phyloP scores from a whole-genome alignment of 1,140 invertebrate genomes.

The Rhopalosiphum maidis region DNA sequence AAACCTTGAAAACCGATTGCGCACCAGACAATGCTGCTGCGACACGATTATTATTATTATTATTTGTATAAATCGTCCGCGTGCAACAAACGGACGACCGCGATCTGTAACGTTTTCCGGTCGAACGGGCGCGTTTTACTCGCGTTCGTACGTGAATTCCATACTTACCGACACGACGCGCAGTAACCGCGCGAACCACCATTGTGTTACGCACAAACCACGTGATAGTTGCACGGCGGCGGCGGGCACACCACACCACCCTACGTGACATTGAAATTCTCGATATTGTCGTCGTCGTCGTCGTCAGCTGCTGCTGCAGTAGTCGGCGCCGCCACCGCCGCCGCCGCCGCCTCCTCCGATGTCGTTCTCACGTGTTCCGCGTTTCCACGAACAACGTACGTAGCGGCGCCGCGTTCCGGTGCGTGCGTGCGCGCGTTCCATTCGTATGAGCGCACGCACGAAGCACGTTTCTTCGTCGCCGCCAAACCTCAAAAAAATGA shows the following conservation, averaged over 20 bases:
- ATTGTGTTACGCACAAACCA: not conserved
- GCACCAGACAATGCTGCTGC: not conserved
- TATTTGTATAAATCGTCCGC: not conserved
- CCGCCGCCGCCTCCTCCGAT: not conserved
- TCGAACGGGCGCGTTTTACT: not conserved
- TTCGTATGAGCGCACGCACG: not conserved
- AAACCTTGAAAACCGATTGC: not conserved
- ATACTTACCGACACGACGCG: not conserved
- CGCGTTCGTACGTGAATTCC: not conserved
- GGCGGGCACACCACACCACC: not conserved
- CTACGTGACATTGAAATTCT: not conserved
- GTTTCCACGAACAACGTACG: not conserved
- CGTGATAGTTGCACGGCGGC: not conserved
- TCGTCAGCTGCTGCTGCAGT: too few relatives aligned
- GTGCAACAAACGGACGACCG: not conserved
- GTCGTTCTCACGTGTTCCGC: not conserved
- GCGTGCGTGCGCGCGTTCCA: not conserved
- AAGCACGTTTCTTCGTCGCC: constrained; percentile 2
- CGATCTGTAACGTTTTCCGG: constrained; percentile 8
- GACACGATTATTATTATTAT: not conserved
- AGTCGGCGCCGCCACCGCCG: not conserved
- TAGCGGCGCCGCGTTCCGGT: not conserved
- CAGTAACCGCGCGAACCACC: not conserved
- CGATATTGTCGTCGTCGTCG: not conserved
- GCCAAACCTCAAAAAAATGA: not conserved